Evolutionary conservation across 1,140 invertebrate genomes (phyloP).

Genomic region (Piezodorus guildinii): DNA sequence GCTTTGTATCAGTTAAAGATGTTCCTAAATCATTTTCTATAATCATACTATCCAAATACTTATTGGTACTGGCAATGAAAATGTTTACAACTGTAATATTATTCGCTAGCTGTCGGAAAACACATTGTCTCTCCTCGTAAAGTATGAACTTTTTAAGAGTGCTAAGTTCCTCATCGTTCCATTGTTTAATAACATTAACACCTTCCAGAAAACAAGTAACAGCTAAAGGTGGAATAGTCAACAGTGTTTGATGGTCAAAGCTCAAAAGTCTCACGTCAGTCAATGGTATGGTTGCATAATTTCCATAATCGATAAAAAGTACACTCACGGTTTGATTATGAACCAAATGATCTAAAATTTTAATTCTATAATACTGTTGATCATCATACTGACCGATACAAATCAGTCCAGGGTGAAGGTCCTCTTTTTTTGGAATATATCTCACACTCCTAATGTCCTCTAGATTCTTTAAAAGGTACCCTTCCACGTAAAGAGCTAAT

Average conservation of each 20-base stretch:
- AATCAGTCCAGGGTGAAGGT: conserved; percentile 38
- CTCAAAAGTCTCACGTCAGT: conserved; percentile 43
- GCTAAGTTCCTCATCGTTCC: conserved; percentile 1
- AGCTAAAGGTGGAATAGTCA: conserved; percentile 37
- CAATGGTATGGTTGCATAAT: conserved; percentile 42
- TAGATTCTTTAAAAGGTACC: conserved; percentile 34
- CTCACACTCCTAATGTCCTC: conserved; percentile 37
- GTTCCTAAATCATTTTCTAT: conserved; percentile 8
- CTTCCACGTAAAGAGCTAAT: conserved; percentile 41
- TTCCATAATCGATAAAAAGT: conserved; percentile 60
- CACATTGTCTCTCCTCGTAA: conserved; percentile 1
- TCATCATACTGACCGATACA: conserved; percentile 54
- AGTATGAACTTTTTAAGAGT: conserved; percentile 4
- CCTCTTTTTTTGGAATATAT: conserved; percentile 29
- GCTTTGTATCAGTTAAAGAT: neutral
- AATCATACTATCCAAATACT: neutral
- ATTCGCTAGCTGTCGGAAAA: neutral
- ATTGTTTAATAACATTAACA: neutral
- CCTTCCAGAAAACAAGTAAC: conserved; percentile 5
- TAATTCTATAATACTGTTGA: conserved; percentile 47
- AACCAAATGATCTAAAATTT: conserved; percentile 39
- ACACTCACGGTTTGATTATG: conserved; percentile 32
- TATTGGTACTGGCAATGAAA: neutral
- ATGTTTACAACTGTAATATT: neutral
- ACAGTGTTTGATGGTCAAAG: conserved; percentile 27